These are phyloP conservation scores for Apus apus DNA, from an alignment of 2,113 vertebrate species.

Conservation along the genomic window DNA sequence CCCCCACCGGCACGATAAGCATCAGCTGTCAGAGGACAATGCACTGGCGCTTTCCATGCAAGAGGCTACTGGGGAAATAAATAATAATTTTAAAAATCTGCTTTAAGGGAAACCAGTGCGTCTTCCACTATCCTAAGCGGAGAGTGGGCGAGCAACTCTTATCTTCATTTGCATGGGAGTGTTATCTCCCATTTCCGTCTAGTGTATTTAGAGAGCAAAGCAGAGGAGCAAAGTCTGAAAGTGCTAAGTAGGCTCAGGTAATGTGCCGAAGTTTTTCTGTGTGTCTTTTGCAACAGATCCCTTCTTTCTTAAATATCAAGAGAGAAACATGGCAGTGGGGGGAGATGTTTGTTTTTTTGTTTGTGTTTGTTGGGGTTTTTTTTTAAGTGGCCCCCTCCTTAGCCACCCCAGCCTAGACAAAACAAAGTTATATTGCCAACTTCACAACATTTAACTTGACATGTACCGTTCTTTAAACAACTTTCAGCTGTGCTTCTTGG, in stretches of 20 bases:
- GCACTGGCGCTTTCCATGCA: conserved; percentile 35
- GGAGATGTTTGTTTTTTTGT: no score
- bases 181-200: conserved; percentile 13
- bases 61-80: conserved; percentile 33
- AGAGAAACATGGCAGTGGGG: background rate
- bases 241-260: background rate
- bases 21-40: conserved; percentile 78
- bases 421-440: background rate
- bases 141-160: conserved; percentile 16
- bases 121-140: conserved; percentile 19
- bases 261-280: background rate
- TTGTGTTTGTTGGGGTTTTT: no score
- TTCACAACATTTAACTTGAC: background rate
- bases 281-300: background rate
- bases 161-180: conserved; percentile 40
- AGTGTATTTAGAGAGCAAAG: conserved; percentile 13
- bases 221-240: conserved; percentile 48
- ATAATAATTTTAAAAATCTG: background rate
- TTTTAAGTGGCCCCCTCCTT: background rate
- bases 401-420: background rate
- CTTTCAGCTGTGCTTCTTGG: background rate
- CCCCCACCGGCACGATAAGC: conserved; percentile 70
- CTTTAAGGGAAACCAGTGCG: conserved; percentile 25
- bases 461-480: background rate
- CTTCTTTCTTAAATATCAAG: background rate